Base-by-base conservation (phyloP, 1,140 invertebrate genomes). In the Sweltsa coloradensis region DNA sequence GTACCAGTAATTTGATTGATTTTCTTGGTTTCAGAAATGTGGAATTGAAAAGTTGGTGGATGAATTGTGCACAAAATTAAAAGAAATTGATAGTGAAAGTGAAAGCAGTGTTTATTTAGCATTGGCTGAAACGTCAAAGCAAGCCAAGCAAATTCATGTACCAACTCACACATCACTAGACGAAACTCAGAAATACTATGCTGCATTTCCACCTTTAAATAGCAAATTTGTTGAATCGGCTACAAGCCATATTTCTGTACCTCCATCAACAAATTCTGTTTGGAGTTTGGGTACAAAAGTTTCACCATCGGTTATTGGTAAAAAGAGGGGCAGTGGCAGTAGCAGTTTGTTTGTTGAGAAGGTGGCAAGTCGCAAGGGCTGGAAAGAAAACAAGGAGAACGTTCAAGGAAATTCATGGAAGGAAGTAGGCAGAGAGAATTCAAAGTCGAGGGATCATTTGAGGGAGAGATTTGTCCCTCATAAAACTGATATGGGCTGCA, bases 21-120 rank as follows among this genome's bases (percentile, higher is more conserved):
- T 46, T 59, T 60, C 52, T 53, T 55, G 58, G 49, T 61, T 67
- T 21, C 57, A 76, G 73, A 68, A 67, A 55, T 67, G 63, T 62
- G 72, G 67, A 51, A 72, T 76, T 47, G 73, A 75, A 61, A 66
- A 64, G 45, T 57, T 78, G 29, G 70, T 78, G 18, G 74, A 77
- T 57, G 74, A 77, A 59, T 61, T 76, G 21, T 74, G 70, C 56
- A 58, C 56, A 26, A 73, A 71, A 55, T 55, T 78, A 34, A 71
- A 68, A 52, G 66, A 59, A 51, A 60, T 65, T 27, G 55, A 63
- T 52, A 56, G 52, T 52, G 57, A 60, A 55, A 54, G 45, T 48
- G 37, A 42, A 14, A 47, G 42, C 31, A 45, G 24, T 27, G 21
- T 46, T 14, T 42, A 47, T 18, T 45, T 48, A 16, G 46, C 51